These are phyloP conservation scores for Neomonachus schauinslandi DNA, from an alignment of 2,113 vertebrate genomes.

Conservation along the genomic window DNA sequence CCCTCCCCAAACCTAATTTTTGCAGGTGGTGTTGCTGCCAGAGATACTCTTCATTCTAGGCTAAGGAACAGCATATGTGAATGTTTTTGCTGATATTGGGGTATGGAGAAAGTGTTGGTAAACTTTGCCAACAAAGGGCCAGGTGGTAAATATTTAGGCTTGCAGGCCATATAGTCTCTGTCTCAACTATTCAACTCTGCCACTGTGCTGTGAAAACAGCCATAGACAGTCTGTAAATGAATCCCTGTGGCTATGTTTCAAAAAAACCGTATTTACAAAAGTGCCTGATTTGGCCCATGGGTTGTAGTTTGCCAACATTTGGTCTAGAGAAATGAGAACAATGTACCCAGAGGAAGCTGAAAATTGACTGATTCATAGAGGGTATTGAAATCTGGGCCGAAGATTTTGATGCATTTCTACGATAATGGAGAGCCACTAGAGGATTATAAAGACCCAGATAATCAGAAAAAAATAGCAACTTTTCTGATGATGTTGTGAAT, in stretches of 20 bases:
- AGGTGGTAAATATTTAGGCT: not conserved
- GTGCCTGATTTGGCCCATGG: not conserved
- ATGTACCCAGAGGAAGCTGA: not conserved
- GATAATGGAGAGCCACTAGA: not conserved
- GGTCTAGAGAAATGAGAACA: not conserved
- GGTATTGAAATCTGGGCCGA: not conserved
- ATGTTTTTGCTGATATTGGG: not conserved
- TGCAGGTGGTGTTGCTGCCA: not conserved
- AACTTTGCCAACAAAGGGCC: not conserved
- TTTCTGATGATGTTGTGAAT: not conserved
- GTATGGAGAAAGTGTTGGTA: not conserved
- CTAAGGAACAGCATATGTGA: not conserved
- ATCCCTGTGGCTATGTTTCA: not conserved
- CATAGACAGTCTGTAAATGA: not conserved
- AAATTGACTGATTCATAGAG: not conserved
- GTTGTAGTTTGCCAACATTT: not conserved
- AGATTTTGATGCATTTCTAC: not conserved
- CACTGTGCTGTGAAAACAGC: not conserved
- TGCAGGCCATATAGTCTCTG: not conserved
- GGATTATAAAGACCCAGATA: not conserved
- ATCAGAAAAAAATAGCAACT: not conserved
- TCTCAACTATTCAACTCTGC: not conserved
- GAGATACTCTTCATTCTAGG: not conserved
- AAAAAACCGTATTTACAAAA: not conserved
- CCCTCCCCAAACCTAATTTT: no score